Conservation (phyloP, 2,113 vertebrate species). For the Hepsetus odoe region DNA sequence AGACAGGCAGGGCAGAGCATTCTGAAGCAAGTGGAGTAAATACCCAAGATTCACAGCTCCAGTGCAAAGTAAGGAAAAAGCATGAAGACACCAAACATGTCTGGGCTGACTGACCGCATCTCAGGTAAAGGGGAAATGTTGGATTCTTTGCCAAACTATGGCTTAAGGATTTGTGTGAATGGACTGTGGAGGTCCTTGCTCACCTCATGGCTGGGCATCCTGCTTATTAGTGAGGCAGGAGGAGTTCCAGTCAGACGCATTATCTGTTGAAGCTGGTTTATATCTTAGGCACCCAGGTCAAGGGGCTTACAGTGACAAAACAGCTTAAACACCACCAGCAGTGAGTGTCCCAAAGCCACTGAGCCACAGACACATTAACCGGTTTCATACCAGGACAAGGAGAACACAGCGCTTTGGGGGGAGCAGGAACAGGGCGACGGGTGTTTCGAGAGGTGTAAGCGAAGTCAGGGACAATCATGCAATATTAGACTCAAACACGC, state of each 20-base stretch:
- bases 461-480: not conserved
- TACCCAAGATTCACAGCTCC: no score
- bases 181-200: constrained; percentile 69
- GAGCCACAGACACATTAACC: not conserved
- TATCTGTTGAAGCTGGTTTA: constrained; percentile 99
- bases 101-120: not conserved
- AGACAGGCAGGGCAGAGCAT: no score
- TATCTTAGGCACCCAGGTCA: constrained; percentile 93
- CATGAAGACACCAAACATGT: not conserved
- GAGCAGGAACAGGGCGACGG: not conserved
- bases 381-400: not conserved
- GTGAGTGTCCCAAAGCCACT: not conserved
- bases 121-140: not conserved
- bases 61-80: no score
- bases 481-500: not conserved
- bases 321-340: constrained; percentile 56
- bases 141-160: not conserved
- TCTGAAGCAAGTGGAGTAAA: no score
- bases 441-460: not conserved
- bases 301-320: constrained; percentile 84
- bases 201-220: constrained; percentile 99
- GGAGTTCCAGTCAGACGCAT: constrained; percentile 99
- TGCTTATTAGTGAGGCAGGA: constrained; percentile 97
- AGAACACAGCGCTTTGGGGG: constrained; percentile 10
- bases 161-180: not conserved